A percentile compares a stretch with the other conserved stretches of the same genome.
Evolutionary conservation across 2,888 invertebrate genomes (phyloP).

Genomic region (Eledona agricola): DNA sequence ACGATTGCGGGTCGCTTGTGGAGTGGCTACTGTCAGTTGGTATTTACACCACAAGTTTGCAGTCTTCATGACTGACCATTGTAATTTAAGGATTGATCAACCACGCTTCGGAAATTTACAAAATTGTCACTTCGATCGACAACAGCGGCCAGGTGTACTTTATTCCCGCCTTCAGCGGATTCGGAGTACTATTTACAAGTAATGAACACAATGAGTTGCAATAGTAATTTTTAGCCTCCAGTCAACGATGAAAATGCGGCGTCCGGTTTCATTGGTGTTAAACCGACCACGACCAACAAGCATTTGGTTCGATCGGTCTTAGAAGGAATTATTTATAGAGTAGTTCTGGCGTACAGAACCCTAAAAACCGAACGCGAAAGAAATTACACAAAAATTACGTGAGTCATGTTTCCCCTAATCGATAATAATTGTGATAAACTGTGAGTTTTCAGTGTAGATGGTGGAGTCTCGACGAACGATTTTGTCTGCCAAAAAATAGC

Average conservation of each 20-base stretch:
- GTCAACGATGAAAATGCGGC: slow-evolving; percentile 87
- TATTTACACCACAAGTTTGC: background rate
- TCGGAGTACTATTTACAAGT: slow-evolving; percentile 70
- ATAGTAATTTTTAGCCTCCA: slow-evolving; percentile 74
- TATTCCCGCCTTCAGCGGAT: slow-evolving; percentile 88
- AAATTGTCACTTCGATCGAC: slow-evolving; percentile 73
- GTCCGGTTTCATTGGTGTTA: slow-evolving; percentile 82
- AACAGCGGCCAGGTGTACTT: slow-evolving; percentile 84
- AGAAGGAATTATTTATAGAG: slow-evolving; percentile 85
- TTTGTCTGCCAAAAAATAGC: slow-evolving; percentile 90
- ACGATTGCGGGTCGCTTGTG: slow-evolving; percentile 88
- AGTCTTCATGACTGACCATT: background rate
- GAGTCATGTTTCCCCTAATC: slow-evolving; percentile 33
- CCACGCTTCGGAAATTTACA: slow-evolving; percentile 71
- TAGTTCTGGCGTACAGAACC: slow-evolving; percentile 79
- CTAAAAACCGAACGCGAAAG: slow-evolving; percentile 72
- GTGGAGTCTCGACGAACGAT: slow-evolving; percentile 95
- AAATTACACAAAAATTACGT: slow-evolving; percentile 72
- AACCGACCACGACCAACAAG: slow-evolving; percentile 76
- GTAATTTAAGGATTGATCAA: slow-evolving; percentile 72
- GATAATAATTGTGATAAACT: slow-evolving; percentile 5
- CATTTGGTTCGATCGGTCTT: slow-evolving; percentile 84
- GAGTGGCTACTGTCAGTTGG: slow-evolving; percentile 77
- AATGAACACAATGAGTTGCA: slow-evolving; percentile 2
- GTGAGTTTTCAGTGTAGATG: slow-evolving; percentile 79